These are phyloP conservation scores for Nymphalis c-album DNA, from an alignment of 2,888 invertebrate species.

Conservation along the genomic window DNA sequence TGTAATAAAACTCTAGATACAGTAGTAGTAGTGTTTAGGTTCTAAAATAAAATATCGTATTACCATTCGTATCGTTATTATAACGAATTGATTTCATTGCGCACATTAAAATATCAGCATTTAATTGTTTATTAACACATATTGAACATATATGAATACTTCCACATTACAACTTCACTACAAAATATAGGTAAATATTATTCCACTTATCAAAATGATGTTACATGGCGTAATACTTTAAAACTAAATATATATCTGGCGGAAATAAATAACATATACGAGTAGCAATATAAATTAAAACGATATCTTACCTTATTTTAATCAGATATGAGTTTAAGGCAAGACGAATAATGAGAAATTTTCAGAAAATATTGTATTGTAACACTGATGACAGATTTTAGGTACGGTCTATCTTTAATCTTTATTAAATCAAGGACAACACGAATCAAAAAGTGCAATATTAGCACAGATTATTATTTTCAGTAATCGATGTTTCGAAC, in stretches of 20 bases:
- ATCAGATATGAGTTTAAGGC: background rate
- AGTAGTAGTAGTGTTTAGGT: too few relatives aligned
- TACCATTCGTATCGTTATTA: too few relatives aligned
- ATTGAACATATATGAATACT: background rate
- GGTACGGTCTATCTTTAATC: conserved; percentile 1
- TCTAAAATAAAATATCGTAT: too few relatives aligned
- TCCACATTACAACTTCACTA: background rate
- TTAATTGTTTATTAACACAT: too few relatives aligned
- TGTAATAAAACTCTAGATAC: too few relatives aligned
- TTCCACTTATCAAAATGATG: background rate
- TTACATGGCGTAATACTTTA: conserved; percentile 8
- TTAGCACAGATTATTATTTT: too few relatives aligned
- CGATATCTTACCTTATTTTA: background rate
- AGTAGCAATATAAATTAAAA: background rate
- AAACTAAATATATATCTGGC: background rate
- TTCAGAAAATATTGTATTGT: conserved; percentile 9
- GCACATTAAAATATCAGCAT: too few relatives aligned
- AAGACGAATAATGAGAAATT: background rate
- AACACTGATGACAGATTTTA: conserved; percentile 16
- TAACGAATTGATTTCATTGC: too few relatives aligned
- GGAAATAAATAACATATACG: background rate
- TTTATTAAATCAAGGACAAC: too few relatives aligned
- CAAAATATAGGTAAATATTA: conserved; percentile 4
- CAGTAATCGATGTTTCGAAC: too few relatives aligned
- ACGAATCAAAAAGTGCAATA: too few relatives aligned